Evolutionary conservation across 2,113 vertebrate species (phyloP), one percentile per base, ranked within the genome.

Genomic region (Podarcis cretensis): DNA sequence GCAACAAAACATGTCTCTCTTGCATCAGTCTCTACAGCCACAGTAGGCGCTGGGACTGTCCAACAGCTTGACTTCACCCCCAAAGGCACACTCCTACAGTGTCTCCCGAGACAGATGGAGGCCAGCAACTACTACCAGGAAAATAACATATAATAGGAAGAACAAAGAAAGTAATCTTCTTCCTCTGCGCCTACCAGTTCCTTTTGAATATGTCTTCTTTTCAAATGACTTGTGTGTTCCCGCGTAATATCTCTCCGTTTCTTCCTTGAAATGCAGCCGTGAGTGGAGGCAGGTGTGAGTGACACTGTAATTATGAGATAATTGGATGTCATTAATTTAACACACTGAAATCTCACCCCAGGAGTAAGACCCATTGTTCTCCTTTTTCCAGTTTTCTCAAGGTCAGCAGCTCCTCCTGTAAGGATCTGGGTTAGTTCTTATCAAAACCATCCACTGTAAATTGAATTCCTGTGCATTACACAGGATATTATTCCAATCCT

Each of bases 271-370:
- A 35, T 59, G 78, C 90, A 85, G 27, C 43, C 10, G 25, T 54
- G 77, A 85, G 43, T 63, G 10, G 71, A 88, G 69, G 37, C 32
- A 71, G 79, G 71, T 77, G 73, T 88, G 78, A 91, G 48, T 71
- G 86, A 71, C 83, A 91, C 90, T 10, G 4, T 85, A 88, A 88
- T 88, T 88, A 85, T 30, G 85, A 85, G 77, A 71, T 88, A 85
- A 91, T 81, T 75, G 63, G 32, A 69, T 59, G 63, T n/a, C 35
- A 91, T 91, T 88, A 85, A 85, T 88, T 85, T 85, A 82, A 69
- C 87, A 85, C 40, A 57, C 48, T 27, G 79, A 91, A 75, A 82
- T 85, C 63, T 81, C 63, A 88, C 86, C 78, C 25, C 78, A 81
- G 20, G 71, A 77, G 32, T 65, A 82, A 91, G 79, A 90, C n/a